A percentile compares a stretch with the other conserved stretches of the same genome.
phyloP scores from a whole-genome alignment of 2,888 invertebrate species.

The Sussaba pulchella region DNA sequence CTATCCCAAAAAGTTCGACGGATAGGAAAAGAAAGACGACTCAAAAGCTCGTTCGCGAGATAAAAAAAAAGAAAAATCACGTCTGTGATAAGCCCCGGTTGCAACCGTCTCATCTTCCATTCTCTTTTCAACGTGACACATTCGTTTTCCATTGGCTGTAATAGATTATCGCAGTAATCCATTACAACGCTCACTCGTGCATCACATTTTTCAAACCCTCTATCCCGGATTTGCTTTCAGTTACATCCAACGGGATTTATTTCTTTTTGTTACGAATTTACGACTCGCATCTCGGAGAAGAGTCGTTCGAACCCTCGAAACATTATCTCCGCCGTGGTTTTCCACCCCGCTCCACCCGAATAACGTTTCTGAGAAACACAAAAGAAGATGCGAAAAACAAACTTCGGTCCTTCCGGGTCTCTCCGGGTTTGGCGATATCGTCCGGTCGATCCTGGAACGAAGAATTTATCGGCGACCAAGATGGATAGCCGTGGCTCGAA shows the following conservation, averaged over 20 bases:
- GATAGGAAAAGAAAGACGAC: not conserved
- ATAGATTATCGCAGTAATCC: constrained; percentile 36
- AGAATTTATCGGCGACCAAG: constrained; percentile 70
- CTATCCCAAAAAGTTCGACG: not conserved
- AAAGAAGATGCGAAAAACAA: constrained; percentile 30
- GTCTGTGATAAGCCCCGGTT: constrained; percentile 27
- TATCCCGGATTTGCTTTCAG: not conserved
- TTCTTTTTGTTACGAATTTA: not conserved
- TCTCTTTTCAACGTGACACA: constrained; percentile 52
- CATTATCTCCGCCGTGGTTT: not conserved
- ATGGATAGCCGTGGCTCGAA: constrained; percentile 62
- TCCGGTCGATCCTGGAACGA: constrained; percentile 51
- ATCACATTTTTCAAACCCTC: not conserved
- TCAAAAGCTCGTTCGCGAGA: not conserved
- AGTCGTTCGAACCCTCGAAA: not conserved
- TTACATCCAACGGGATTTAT: not conserved
- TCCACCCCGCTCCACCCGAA: not conserved
- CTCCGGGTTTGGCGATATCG: constrained; percentile 38
- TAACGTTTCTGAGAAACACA: not conserved
- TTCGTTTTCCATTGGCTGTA: constrained; percentile 50
- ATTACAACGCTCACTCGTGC: not conserved
- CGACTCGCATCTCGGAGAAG: not conserved
- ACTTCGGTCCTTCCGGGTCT: constrained; percentile 39
- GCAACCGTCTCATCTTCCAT: constrained; percentile 19
- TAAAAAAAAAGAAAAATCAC: constrained; percentile 28